phyloP scores from a whole-genome alignment of 2,888 invertebrate genomes.

The Cerceris rybyensis region DNA sequence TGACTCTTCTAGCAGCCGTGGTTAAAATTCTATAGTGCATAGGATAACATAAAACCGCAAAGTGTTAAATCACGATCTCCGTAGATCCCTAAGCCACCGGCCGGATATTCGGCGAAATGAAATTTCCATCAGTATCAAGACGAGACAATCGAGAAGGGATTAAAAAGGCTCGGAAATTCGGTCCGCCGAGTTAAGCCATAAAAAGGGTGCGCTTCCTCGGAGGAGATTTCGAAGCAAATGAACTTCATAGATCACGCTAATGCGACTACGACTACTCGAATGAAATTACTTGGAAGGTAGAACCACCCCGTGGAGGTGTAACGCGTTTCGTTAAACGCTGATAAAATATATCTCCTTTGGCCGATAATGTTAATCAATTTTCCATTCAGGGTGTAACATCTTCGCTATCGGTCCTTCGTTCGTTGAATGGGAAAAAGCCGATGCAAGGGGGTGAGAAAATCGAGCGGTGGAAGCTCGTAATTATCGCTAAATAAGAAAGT shows the following conservation, averaged over 20 bases:
- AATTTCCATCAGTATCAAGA: too few relatives aligned
- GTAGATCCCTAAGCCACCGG: neutral
- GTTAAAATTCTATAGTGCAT: too few relatives aligned
- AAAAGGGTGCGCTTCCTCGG: too few relatives aligned
- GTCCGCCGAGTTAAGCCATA: too few relatives aligned
- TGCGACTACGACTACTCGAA: neutral
- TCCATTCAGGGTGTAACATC: constrained; percentile 52
- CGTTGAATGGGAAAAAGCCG: constrained; percentile 49
- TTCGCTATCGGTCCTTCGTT: constrained; percentile 37
- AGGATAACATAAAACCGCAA: too few relatives aligned
- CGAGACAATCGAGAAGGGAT: too few relatives aligned
- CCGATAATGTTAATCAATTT: constrained; percentile 60
- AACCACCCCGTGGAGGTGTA: neutral
- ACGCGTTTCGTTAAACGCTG: constrained; percentile 27
- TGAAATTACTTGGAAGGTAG: neutral
- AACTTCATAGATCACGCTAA: neutral
- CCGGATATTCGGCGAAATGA: too few relatives aligned
- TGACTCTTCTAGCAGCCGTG: too few relatives aligned
- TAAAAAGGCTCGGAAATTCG: too few relatives aligned
- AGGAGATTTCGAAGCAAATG: neutral
- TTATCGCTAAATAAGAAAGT: constrained; percentile 72
- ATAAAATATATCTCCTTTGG: constrained; percentile 41
- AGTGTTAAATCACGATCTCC: too few relatives aligned
- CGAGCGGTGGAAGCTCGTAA: constrained; percentile 63
- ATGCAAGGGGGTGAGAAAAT: constrained; percentile 26